Conservation (phyloP, 1,140 invertebrate species). For the Leptopilina clavipes region DNA sequence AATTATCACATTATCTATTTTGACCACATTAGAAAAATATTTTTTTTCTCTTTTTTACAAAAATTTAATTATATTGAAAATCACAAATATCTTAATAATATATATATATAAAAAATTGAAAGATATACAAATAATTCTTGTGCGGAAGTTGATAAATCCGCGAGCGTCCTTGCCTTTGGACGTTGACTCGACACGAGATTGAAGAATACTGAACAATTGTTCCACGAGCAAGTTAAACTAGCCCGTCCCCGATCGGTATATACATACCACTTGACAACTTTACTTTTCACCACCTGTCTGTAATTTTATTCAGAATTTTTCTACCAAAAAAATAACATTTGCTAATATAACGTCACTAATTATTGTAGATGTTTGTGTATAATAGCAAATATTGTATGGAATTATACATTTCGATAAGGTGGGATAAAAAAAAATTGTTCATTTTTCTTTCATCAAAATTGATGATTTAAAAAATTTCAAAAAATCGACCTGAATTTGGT, state of each 20-base stretch:
- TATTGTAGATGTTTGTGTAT: too few relatives aligned
- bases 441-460: too few relatives aligned
- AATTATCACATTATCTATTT: background rate
- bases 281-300: constrained; percentile 29
- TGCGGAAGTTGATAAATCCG: constrained; percentile 5
- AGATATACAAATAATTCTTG: background rate
- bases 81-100: background rate
- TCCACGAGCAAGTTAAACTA: constrained; percentile 20
- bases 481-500: too few relatives aligned
- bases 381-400: too few relatives aligned
- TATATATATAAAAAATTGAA: background rate
- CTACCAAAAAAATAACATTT: background rate
- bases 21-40: constrained; percentile 1
- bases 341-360: background rate
- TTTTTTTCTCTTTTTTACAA: background rate
- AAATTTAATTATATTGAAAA: background rate
- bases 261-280: constrained; percentile 33
- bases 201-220: constrained; percentile 37
- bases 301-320: background rate
- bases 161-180: constrained; percentile 37
- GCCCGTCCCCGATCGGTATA: constrained; percentile 39
- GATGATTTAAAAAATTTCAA: too few relatives aligned
- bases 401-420: too few relatives aligned
- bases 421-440: too few relatives aligned
- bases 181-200: constrained; percentile 41